Evolutionary conservation across 2,888 invertebrate species (phyloP), one percentile per base, ranked within the genome.

Genomic region (Dryocosmus kuriphilus): DNA sequence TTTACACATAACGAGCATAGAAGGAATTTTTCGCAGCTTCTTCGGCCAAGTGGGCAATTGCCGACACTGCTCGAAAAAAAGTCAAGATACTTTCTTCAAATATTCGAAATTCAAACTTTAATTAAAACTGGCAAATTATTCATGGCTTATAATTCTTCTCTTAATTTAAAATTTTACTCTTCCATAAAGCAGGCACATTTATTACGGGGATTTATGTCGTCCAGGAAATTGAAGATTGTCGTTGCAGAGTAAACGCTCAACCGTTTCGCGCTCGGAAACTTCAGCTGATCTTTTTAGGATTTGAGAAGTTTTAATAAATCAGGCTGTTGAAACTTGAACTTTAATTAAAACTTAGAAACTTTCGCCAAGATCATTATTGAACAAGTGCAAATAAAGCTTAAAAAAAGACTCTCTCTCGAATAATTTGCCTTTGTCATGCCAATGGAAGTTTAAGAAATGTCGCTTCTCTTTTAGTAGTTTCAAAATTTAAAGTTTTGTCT

Each of bases 291-390:
- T 77, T 80, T 79, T 79, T 65, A 51, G 75, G 81, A 77, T 76
- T 76, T 80, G 38, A 67, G 74, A 82, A 82, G 81, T 81, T 82
- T 82, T 82, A 81, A 82, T 82, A 82, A 80, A 82, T 81, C 78
- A 80, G 77, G 74, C 73, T 74, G 76, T 76, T 79, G 79, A 81
- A 80, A 80, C 81, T 80, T 78, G 78, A 78, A 76, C 83, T 85
- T 85, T 85, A 85, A 85, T 85, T 85, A 84, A 85, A 85, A 85
- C 84, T 85, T 84, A 74, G 78, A 76, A 84, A 84, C 82, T 85
- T 85, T 85, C 83, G 84, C 84, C 83, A 82, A 84, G 85, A 83
- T 82, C 82, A 80, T 83, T 83, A 82, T 81, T 81, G 80, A 80
- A 81, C 76, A 79, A 76, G 80, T 80, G 80, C 81, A 82, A 82